Evolutionary conservation across 2,888 invertebrate genomes (phyloP).

Genomic region (Pristionchus mayeri): DNA sequence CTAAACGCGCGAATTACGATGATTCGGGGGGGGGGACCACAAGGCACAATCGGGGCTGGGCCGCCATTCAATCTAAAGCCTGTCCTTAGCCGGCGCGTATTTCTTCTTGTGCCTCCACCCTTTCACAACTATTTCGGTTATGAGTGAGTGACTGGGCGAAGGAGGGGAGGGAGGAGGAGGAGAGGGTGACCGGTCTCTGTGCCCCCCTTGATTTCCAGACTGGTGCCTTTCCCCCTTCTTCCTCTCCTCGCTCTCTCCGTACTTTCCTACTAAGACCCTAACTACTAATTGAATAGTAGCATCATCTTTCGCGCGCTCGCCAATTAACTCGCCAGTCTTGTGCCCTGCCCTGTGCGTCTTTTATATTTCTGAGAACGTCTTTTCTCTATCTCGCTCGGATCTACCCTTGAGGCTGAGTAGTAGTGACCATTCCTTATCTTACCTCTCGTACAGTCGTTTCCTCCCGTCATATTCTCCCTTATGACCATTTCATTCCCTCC

Average conservation of each 20-base stretch:
- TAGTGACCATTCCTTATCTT: neutral
- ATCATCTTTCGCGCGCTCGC: slow-evolving; percentile 9
- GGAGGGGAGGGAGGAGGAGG: neutral
- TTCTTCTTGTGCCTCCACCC: neutral
- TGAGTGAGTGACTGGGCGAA: slow-evolving; percentile 35
- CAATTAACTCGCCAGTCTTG: neutral
- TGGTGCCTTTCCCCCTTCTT: neutral
- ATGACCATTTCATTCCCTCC: neutral
- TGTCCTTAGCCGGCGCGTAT: neutral
- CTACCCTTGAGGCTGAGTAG: slow-evolving; percentile 25
- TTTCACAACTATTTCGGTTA: slow-evolving; percentile 35
- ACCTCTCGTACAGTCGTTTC: neutral
- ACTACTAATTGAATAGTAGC: neutral
- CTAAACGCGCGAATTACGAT: no score
- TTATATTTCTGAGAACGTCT: neutral
- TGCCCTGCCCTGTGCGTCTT: no score
- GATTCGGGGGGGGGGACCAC: neutral
- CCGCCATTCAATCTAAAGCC: neutral
- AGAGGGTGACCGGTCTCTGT: slow-evolving; percentile 28
- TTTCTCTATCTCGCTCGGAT: neutral
- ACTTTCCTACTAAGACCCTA: slow-evolving; percentile 35
- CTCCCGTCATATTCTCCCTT: neutral
- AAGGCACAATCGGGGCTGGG: neutral
- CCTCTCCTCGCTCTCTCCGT: neutral
- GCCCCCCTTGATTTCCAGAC: slow-evolving; percentile 24